Evolutionary conservation across 2,797 vertebrate species (phyloP), one percentile per base, ranked within the genome.

Genomic region (Siniperca obscura): DNA sequence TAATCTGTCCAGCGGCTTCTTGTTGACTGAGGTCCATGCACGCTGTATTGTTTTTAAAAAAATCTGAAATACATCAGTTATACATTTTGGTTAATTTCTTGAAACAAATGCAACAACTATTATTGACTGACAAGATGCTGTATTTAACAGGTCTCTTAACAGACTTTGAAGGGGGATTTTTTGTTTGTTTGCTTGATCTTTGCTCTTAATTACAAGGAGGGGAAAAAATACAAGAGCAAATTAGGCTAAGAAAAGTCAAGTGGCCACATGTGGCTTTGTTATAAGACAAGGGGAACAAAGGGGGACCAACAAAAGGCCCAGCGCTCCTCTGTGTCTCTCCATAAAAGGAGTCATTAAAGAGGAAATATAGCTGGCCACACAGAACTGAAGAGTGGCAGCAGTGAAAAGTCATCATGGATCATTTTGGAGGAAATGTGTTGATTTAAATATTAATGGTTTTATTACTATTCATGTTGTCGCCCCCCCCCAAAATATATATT

Each of bases 231-330:
- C 5, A 40, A 65, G n/a, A 71, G 34, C 65, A 87, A 89, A 76
- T 78, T 34, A 36, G 76, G 38, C 59, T 16, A 56, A 64, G 60
- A 84, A 66, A 81, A 81, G 89, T 90, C 83, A 90, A 93, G 87
- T 86, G 88, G 78, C 79, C 80, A 69, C 82, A 75, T 52, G 67
- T 57, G 84, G 81, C 80, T 88, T 88, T 90, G 82, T 86, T 62
- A 38, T 3, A 57, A 79, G 76, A 92, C 88, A 90, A 92, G 86
- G 72, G 81, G 84, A 90, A 90, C 91, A 93, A 91, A 91, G 73
- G 5, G 70, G 70, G 71, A 75, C 17, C 75, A 77, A 89, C 84
- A 90, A 92, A 89, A 92, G 88, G 82, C 82, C 86, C 80, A 10
- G 67, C 16, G 66, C 88, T 74, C 89, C 87, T 84, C 87, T 90